Evolutionary conservation across 1,140 invertebrate species (phyloP), one percentile per base, ranked within the genome.

Genomic region (Atopsyche davidsoni): DNA sequence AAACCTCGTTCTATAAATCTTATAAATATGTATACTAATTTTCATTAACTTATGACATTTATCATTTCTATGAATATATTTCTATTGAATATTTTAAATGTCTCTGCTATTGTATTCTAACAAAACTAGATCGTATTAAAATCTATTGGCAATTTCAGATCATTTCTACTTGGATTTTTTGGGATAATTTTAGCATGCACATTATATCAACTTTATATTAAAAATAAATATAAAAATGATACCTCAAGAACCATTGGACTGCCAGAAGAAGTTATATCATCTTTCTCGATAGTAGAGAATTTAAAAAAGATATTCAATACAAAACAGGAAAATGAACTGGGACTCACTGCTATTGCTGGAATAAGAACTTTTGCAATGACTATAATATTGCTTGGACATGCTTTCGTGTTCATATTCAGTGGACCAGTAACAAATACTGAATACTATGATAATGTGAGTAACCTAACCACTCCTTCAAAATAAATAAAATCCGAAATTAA

Each of bases 361-460:
- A 79, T 85, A 16, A 82, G 79, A 62, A 73, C 79, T 17, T 57
- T 83, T 7, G 71, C 80, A 0, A 84, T 83, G 81, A 48, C 75
- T 2, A 73, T 82, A 28, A 82, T 85, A 38, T 66, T 83, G 1
- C 68, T 65, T 17, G 80, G 80, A 2, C 83, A 85, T 60, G 74
- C 77, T 2, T 69, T 81, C 9, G 64, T 81, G 25, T 83, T 81
- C 57, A 70, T 80, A 35, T 69, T 80, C n/a, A 75, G 76, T 51
- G 79, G 80, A 35, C 81, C 83, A 1, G 68, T 81, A 0, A 67
- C 79, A 58, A 82, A 85, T 60, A 68, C 70, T 9, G 67, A 73
- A 46, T 81, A 80, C 59, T 78, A 75, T 65, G 70, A 77, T 58
- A 58, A 77, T 55, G 81, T 83, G 66, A 67, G 66, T 63, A 53